Percentiles rank a stretch among this genome's conserved stretches.
These are phyloP conservation scores for Epicauta chinensis DNA, from an alignment of 1,140 invertebrate genomes.

Conservation along the genomic window DNA sequence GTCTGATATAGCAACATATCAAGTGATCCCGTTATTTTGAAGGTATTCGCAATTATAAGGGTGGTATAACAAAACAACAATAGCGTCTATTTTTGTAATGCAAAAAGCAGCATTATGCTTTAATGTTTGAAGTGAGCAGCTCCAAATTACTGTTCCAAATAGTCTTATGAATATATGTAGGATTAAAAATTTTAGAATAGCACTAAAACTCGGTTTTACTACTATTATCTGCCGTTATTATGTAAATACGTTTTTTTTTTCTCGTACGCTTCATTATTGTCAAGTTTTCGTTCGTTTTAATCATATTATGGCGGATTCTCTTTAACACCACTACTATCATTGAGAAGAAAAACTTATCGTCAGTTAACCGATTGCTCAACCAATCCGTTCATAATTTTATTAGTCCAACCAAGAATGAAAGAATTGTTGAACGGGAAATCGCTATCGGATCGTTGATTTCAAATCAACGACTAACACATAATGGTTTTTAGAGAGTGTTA, in stretches of 20 bases:
- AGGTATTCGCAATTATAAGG: too few relatives aligned
- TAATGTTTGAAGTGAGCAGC: background rate
- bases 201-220: background rate
- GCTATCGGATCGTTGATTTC: constrained; percentile 18
- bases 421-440: constrained; percentile 12
- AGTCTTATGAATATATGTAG: constrained; percentile 5
- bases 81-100: background rate
- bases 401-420: constrained; percentile 9
- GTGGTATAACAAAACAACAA: too few relatives aligned
- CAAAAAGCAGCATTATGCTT: background rate
- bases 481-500: too few relatives aligned
- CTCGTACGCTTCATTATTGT: background rate
- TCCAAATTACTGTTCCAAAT: constrained; percentile 7
- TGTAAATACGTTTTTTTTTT: background rate
- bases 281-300: background rate
- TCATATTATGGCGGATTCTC: constrained; percentile 4
- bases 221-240: background rate
- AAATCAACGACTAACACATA: constrained; percentile 4
- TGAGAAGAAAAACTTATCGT: too few relatives aligned
- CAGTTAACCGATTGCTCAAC: constrained; percentile 1
- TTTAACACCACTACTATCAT: too few relatives aligned
- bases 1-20: too few relatives aligned
- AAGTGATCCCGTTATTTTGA: too few relatives aligned
- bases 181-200: background rate
- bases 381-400: constrained; percentile 13